Evolutionary conservation across 2,797 vertebrate species (phyloP).

Genomic region (Pangasius djambal): DNA sequence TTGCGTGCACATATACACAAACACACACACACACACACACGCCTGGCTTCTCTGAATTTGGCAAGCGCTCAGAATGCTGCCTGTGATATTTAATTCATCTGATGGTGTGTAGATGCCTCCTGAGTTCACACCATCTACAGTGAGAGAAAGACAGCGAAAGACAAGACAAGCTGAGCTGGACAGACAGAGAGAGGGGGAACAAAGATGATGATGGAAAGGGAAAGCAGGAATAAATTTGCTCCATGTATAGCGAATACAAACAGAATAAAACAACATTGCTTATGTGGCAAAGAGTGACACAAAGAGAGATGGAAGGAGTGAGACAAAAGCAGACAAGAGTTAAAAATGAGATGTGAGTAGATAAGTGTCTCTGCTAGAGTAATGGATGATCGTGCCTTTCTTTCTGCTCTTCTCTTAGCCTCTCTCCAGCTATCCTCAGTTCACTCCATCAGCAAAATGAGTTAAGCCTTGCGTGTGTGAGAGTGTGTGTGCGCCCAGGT

Average conservation of each 20-base stretch:
- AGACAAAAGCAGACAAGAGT: conserved; percentile 30
- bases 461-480: conserved; percentile 17
- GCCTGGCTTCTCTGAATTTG: conserved; percentile 4
- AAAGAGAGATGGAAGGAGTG: conserved; percentile 14
- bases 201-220: conserved; percentile 44
- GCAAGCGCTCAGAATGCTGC: conserved; percentile 22
- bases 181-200: conserved; percentile 6
- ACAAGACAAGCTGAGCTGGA: too few species aligned
- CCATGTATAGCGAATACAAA: conserved; percentile 40
- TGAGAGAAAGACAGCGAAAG: not conserved
- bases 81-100: conserved; percentile 52
- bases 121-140: conserved; percentile 21
- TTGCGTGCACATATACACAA: conserved; percentile 31
- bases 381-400: conserved; percentile 73
- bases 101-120: conserved; percentile 26
- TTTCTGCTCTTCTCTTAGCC: conserved; percentile 71
- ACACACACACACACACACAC: conserved; percentile 18
- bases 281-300: conserved; percentile 26
- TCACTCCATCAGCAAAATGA: conserved; percentile 51
- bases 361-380: conserved; percentile 61
- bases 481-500: conserved; percentile 35
- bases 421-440: conserved; percentile 42
- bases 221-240: conserved; percentile 47
- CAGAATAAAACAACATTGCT: conserved; percentile 36
- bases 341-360: conserved; percentile 53